Evolutionary conservation across 2,888 invertebrate genomes (phyloP).

Genomic region (Epirrhoe tristata): DNA sequence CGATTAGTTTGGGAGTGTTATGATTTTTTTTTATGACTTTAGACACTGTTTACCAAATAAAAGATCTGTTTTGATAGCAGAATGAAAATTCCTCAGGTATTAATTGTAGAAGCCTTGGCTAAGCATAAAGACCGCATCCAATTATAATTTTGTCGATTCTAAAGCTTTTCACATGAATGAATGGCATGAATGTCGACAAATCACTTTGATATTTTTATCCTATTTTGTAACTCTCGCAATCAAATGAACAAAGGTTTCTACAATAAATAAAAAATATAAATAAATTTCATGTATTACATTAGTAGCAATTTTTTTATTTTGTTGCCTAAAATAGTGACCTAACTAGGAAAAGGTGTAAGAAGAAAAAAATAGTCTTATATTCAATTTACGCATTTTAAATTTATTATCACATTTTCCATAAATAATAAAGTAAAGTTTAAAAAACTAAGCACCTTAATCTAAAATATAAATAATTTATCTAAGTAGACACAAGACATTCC

Average conservation of each 20-base stretch:
- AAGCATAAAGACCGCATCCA: neutral
- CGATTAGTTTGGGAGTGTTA: no score
- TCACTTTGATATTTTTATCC: neutral
- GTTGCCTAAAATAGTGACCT: neutral
- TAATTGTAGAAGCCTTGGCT: neutral
- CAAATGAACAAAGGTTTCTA: neutral
- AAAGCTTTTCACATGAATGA: neutral
- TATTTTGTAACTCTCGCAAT: neutral
- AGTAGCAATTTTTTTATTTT: no score
- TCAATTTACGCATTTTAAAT: constrained; percentile 58
- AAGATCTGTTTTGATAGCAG: neutral
- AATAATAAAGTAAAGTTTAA: constrained; percentile 74
- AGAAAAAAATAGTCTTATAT: constrained; percentile 13
- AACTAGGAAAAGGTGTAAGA: neutral
- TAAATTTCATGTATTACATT: neutral
- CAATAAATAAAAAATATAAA: neutral
- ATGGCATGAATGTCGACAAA: neutral
- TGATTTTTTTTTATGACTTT: neutral
- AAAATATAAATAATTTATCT: constrained; percentile 77
- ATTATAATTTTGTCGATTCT: neutral
- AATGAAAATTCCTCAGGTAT: neutral
- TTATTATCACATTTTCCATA: constrained; percentile 84
- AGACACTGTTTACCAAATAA: neutral
- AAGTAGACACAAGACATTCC: constrained; percentile 61
- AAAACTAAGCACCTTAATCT: constrained; percentile 72